These are phyloP conservation scores for Anoplopoma fimbria DNA, from an alignment of 2,113 vertebrate genomes.

Conservation along the genomic window DNA sequence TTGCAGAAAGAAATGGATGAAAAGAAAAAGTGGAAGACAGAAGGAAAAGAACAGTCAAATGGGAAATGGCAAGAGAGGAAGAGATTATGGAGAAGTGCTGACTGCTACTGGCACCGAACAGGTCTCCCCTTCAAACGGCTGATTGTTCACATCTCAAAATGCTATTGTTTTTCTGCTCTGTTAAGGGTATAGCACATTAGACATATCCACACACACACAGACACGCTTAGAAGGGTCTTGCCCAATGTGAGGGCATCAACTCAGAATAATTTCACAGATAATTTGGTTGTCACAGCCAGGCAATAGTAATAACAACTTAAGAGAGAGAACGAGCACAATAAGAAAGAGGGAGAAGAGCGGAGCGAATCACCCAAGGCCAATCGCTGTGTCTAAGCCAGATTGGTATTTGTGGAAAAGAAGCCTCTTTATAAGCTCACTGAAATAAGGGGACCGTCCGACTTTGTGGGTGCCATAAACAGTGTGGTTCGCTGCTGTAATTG, in stretches of 20 bases:
- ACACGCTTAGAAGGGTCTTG: slow-evolving; percentile 33
- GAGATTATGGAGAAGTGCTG: neutral
- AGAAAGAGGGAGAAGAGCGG: slow-evolving; percentile 43
- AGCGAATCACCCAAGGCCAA: slow-evolving; percentile 62
- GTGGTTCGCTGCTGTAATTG: neutral
- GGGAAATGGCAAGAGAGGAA: too few species aligned
- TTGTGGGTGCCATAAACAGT: too few species aligned
- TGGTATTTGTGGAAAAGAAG: slow-evolving; percentile 55
- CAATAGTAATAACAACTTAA: slow-evolving; percentile 63
- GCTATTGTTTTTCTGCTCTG: slow-evolving; percentile 19
- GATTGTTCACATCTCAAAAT: slow-evolving; percentile 15
- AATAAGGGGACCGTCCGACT: too few species aligned
- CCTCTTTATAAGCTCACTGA: too few species aligned
- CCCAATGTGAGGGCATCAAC: slow-evolving; percentile 41
- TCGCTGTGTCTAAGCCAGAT: slow-evolving; percentile 57
- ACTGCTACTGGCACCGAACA: slow-evolving; percentile 1
- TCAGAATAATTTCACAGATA: slow-evolving; percentile 70
- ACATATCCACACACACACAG: slow-evolving; percentile 4
- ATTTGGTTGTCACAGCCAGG: slow-evolving; percentile 62
- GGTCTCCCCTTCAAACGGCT: neutral
- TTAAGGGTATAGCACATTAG: slow-evolving; percentile 10
- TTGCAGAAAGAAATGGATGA: neutral
- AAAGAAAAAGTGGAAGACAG: neutral
- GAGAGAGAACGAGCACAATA: slow-evolving; percentile 48
- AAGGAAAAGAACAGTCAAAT: neutral